Percentiles rank a stretch among this genome's conserved stretches.
These are phyloP conservation scores for Cheilosia pagana DNA, from an alignment of 2,888 invertebrate genomes.

Conservation along the genomic window DNA sequence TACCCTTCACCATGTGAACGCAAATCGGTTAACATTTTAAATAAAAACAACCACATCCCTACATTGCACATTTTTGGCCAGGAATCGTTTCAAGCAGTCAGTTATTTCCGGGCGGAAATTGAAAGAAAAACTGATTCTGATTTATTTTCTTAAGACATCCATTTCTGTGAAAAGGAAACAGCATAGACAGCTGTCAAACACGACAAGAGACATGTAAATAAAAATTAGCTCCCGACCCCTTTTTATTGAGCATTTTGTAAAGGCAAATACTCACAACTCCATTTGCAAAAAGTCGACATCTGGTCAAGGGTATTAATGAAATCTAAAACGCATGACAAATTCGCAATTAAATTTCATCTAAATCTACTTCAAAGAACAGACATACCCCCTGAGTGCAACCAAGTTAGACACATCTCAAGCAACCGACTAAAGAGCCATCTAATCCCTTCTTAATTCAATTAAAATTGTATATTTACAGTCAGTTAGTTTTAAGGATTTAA, in stretches of 20 bases:
- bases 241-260: background rate
- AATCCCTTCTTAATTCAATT: conserved; percentile 31
- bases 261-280: background rate
- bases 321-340: conserved; percentile 31
- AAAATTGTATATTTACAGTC: background rate
- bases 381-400: background rate
- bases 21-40: too few relatives aligned
- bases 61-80: background rate
- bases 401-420: background rate
- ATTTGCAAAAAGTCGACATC: conserved; percentile 14
- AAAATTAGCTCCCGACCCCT: background rate
- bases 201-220: background rate
- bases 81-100: conserved; percentile 5
- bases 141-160: background rate
- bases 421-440: background rate
- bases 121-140: conserved; percentile 25
- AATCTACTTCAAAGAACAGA: background rate
- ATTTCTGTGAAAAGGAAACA: conserved; percentile 15
- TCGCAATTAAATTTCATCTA: conserved; percentile 23
- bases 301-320: conserved; percentile 31
- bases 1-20: too few relatives aligned
- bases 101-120: conserved; percentile 58
- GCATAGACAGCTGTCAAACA: conserved; percentile 19
- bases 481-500: background rate
- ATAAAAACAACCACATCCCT: too few relatives aligned